These are phyloP conservation scores for Diploptera punctata DNA, from an alignment of 2,888 invertebrate species.

Conservation along the genomic window DNA sequence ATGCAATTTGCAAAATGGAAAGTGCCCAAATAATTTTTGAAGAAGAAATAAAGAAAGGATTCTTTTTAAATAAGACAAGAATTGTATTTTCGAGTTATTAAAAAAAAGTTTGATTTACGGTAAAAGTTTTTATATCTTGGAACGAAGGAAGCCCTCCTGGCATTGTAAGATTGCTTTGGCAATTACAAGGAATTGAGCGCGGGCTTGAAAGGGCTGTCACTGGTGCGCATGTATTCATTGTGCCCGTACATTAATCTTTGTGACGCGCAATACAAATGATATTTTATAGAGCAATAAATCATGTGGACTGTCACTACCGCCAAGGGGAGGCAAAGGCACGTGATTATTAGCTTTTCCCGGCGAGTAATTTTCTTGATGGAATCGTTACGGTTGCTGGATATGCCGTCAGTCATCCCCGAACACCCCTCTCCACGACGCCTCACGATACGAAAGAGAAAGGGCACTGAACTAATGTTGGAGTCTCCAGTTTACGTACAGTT, in stretches of 20 bases:
- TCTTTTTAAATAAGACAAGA: too few relatives aligned
- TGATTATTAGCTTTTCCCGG: conserved; percentile 43
- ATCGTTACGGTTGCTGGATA: conserved; percentile 34
- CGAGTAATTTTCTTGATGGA: conserved; percentile 44
- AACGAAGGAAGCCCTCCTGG: background rate
- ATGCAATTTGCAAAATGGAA: too few relatives aligned
- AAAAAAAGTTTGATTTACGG: too few relatives aligned
- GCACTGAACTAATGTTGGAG: conserved; percentile 15
- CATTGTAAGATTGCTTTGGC: background rate
- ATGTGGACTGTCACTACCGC: conserved; percentile 50
- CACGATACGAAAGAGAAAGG: background rate
- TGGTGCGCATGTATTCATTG: conserved; percentile 33
- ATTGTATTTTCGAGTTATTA: too few relatives aligned
- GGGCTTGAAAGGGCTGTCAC: background rate
- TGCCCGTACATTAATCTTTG: conserved; percentile 52
- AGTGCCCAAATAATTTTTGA: too few relatives aligned
- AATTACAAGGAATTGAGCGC: background rate
- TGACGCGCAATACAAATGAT: conserved; percentile 57
- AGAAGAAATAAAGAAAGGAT: too few relatives aligned
- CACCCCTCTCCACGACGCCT: background rate
- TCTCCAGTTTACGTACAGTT: too few relatives aligned
- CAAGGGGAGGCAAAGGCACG: conserved; percentile 34
- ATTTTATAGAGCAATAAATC: conserved; percentile 57
- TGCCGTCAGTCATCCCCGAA: conserved; percentile 13
- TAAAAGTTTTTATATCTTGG: too few relatives aligned